Base-by-base conservation (phyloP, 2,797 vertebrate genomes). In the Pteropus rufus region DNA sequence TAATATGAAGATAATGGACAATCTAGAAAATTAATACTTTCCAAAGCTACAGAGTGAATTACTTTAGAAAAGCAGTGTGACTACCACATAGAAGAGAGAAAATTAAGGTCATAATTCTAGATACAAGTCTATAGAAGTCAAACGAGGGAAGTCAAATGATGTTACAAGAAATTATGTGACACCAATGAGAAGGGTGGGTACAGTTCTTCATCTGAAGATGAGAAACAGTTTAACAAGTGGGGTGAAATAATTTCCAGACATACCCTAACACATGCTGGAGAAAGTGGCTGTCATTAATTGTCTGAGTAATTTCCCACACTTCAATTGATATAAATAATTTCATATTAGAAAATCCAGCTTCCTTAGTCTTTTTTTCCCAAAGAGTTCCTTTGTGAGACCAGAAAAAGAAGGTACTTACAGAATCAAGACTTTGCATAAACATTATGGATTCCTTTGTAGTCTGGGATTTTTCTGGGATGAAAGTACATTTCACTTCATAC, bases 391-490 rank as follows among this genome's bases (percentile, higher is more conserved):
- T 67, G 49, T 73, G 80, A 95, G 23, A 69, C 7, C 52, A 58
- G n/a, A 44, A 73, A 73, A 67, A 84, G 70, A 89, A 52, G 34
- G 49, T 95, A 98, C 98, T 98, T 98, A 98, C 98, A 76, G 98
- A 97, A 23, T 93, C 3, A 3, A 99, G 18, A 29, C 82, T 97
- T 97, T 98, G 98, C 77, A 97, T 91, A 91, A 97, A 98, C 98
- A 99, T 99, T 87, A 99, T 97, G 75, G 98, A 99, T 65, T 73
- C 91, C 15, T n/a, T 72, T 60, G 97, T 70, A 15, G 23, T 86
- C 97, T 98, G 98, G 14, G 18, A 31, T 96, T 87, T 95, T 21
- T 98, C 29, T 41, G 98, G 98, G 72, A 98, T 73, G 93, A 99
- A 99, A 39, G 15, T 24, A 46, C 99, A 99, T 29, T 96, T 97